Percentiles rank a stretch among this genome's conserved stretches.
These are phyloP conservation scores for Drosophila tanythrix DNA, from an alignment of 2,888 invertebrate species.

Conservation along the genomic window DNA sequence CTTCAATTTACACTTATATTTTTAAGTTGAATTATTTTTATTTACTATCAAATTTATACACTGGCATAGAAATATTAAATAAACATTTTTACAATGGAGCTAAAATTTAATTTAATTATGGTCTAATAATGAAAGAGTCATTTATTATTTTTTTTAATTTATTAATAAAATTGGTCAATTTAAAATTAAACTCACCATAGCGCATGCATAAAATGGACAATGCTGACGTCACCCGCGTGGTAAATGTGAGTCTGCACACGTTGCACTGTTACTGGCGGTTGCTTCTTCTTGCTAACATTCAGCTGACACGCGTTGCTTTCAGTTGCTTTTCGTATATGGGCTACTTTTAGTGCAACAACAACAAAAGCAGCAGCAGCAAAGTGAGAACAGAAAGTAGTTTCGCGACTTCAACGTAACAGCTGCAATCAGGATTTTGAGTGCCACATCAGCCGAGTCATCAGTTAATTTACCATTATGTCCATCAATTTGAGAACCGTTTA, in stretches of 20 bases:
- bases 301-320: slow-evolving; percentile 63
- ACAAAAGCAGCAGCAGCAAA: slow-evolving; percentile 26
- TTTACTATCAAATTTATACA: slow-evolving; percentile 33
- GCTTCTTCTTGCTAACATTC: slow-evolving; percentile 40
- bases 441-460: slow-evolving; percentile 34
- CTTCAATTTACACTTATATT: slow-evolving; percentile 36
- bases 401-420: slow-evolving; percentile 32
- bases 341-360: slow-evolving; percentile 49
- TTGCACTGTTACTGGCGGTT: slow-evolving; percentile 29
- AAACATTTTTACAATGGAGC: slow-evolving; percentile 40
- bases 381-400: slow-evolving; percentile 56
- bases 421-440: slow-evolving; percentile 31
- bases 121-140: not conserved
- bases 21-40: slow-evolving; percentile 35
- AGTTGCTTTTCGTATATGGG: slow-evolving; percentile 28
- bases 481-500: slow-evolving; percentile 86
- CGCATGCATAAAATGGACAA: slow-evolving; percentile 7
- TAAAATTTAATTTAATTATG: not conserved
- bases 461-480: slow-evolving; percentile 75
- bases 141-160: not conserved
- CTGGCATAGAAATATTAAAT: slow-evolving; percentile 33
- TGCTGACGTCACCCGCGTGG: slow-evolving; percentile 30
- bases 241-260: not conserved
- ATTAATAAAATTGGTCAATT: not conserved
- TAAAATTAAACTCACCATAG: slow-evolving; percentile 15